Evolutionary conservation across 2,113 vertebrate genomes (phyloP), one percentile per base, ranked within the genome.

Genomic region (Seriola rivoliana): DNA sequence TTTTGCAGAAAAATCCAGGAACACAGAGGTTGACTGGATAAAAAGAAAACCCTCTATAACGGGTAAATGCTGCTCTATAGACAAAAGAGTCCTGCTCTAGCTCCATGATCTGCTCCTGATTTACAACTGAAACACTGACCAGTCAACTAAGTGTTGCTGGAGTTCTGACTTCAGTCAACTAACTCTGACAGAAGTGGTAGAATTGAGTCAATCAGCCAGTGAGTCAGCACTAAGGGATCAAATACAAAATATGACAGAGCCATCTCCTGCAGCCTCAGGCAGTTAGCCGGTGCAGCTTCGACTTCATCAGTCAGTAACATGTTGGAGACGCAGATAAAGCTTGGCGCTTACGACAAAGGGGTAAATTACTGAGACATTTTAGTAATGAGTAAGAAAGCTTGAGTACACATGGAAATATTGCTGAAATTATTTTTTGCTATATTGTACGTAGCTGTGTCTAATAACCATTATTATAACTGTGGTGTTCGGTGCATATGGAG

Each of bases 1-100:
- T 68, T 84, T 80, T 42, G 29, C 14, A 64, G 59, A 79, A 17
- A 40, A 65, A 59, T 19, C 4, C 40, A 9, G 42, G 8, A 44
- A 19, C 14, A 21, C 0, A 10, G 1, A 23, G 48, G 25, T 29
- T 12, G 44, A 46, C 13, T 46, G 12, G 13, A 14, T 46, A 46
- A 63, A 50, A 13, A 4, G 36, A 2, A 12, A 48, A 42, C 5
- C 32, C 29, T 4, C 21, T 36, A 4, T 36, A 36, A 21, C 52
- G 48, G 12, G 13, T 57, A 23, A 13, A 16, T 0, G 21, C 60
- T 50, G 48, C 48, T 4, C 48, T 19, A 50, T 16, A 19, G 17
- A 50, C 62, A 60, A 34, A 57, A 64, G 44, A 46, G 5, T 44
- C 4, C 29, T 11, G 2, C 10, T 46, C 16, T 14, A 16, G 14